phyloP scores from a whole-genome alignment of 2,888 invertebrate species.

The Alentia gelatinosa region DNA sequence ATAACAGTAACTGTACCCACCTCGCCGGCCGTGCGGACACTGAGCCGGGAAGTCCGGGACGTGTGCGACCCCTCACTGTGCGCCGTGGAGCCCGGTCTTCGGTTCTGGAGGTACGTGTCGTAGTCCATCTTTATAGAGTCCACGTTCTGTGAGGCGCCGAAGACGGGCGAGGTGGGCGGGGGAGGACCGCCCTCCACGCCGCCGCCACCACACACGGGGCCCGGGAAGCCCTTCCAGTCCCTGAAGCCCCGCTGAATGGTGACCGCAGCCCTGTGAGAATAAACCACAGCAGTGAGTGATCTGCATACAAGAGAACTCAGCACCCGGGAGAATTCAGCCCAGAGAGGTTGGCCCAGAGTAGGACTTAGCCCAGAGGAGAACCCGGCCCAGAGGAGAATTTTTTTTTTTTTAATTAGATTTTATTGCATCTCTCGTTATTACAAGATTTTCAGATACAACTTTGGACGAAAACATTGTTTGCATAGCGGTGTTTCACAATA shows the following conservation, averaged over 20 bases:
- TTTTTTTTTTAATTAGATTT: no score
- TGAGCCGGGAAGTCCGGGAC: constrained; percentile 4
- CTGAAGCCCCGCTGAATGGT: constrained; percentile 63
- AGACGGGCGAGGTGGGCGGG: constrained; percentile 40
- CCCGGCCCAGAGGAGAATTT: no score
- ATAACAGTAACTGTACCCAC: neutral
- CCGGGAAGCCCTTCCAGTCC: constrained; percentile 56
- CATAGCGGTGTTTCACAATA: no score
- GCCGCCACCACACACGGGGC: neutral
- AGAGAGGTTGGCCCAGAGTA: no score
- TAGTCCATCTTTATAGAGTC: constrained; percentile 66
- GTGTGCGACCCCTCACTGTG: constrained; percentile 27
- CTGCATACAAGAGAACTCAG: no score
- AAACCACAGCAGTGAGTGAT: neutral
- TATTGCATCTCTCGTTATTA: no score
- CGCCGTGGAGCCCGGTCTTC: constrained; percentile 69
- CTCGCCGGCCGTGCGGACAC: neutral
- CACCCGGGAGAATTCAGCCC: no score
- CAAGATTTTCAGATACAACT: no score
- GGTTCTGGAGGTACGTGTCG: constrained; percentile 67
- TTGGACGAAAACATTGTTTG: no score
- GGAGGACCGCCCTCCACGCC: neutral
- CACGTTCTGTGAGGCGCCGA: neutral
- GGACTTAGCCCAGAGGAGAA: no score
- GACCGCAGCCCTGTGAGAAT: constrained; percentile 61